Evolutionary conservation across 2,113 vertebrate genomes (phyloP), one percentile per base, ranked within the genome.

Genomic region (Aythya baeri): DNA sequence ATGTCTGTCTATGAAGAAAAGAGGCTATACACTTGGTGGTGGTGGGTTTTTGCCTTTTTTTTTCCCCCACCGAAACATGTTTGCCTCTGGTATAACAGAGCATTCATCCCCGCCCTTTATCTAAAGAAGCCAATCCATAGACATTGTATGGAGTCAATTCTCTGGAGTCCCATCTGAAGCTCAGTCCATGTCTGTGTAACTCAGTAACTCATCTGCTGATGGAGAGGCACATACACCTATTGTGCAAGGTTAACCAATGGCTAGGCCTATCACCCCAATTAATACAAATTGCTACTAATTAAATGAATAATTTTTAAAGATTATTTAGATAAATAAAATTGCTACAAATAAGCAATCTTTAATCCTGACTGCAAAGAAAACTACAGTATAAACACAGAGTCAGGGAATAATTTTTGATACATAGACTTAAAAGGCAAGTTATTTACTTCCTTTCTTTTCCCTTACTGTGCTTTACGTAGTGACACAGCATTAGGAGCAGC

Each of bases 181-280:
- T 76, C 34, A 23, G 25, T 32, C 2, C 0, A 0, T 38, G 66
- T 25, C 54, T 0, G 0, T n/a, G 34, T 49, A 66, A 32, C 29
- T 78, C 36, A 32, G 27, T 62, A 27, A 59, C 46, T 81, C 10
- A 1, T 34, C 49, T 83, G 58, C 26, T 77, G 75, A 50, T 0
- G 2, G 27, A 62, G 63, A 58, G 41, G 23, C 59, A 20, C 12
- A 5, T 27, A 1, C 49, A 44, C 62, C 25, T 15, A 21, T 38
- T 72, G 25, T 31, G 14, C 34, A 31, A 55, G 26, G 17, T 31
- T 54, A 38, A 54, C 36, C 50, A 71, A 52, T 11, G 38, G 75
- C 55, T 0, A 3, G 44, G n/a, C 14, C 52, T 63, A 41, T 46
- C 25, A 55, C 17, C 46, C 46, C 46, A 5, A 49, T 49, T 49